Conservation (phyloP, 2,888 invertebrate genomes). For the Pyrrhosoma nymphula region DNA sequence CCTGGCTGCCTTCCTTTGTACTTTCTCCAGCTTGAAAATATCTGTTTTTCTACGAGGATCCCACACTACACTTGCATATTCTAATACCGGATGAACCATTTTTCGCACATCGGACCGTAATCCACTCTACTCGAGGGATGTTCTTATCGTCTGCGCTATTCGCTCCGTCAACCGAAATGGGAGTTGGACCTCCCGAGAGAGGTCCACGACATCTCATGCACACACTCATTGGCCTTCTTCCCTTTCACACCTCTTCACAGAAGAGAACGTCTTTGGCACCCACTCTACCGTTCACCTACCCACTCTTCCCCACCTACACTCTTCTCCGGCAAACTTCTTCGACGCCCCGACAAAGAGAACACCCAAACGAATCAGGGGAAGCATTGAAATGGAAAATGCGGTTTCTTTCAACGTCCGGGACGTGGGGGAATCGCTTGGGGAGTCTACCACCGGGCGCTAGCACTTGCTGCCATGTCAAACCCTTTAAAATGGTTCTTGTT, state of each 20-base stretch:
- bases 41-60: too few species aligned
- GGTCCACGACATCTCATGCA: background rate
- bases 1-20: too few species aligned
- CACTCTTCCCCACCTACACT: background rate
- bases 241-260: background rate
- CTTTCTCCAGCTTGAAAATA: too few species aligned
- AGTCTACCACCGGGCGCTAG: background rate
- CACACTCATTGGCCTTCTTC: background rate
- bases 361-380: background rate
- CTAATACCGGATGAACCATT: too few species aligned
- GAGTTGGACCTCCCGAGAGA: background rate
- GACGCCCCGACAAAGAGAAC: background rate
- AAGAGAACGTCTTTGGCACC: background rate
- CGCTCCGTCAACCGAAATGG: background rate
- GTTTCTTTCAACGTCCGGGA: background rate
- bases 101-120: background rate
- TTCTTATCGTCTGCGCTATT: background rate
- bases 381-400: conserved; percentile 11
- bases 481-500: too few species aligned
- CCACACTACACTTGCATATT: too few species aligned
- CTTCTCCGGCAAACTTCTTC: background rate
- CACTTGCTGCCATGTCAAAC: background rate
- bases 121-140: background rate
- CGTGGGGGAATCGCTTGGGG: background rate
- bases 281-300: background rate